Evolutionary conservation across 2,113 vertebrate genomes (phyloP), one percentile per base, ranked within the genome.

Genomic region (Onychostoma macrolepis): DNA sequence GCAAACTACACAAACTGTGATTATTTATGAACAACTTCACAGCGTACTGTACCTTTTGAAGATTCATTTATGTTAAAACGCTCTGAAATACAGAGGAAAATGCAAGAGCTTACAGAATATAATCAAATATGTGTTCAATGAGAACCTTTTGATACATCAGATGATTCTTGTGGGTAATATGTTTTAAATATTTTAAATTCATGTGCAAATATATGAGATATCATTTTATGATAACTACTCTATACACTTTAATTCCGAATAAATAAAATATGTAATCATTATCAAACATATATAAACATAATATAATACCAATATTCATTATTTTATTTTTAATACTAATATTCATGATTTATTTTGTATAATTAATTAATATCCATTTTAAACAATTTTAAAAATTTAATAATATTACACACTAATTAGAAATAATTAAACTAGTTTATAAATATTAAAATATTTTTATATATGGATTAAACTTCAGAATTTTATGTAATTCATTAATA

Each of bases 11-110:
- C 17, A 21, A 53, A 50, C n/a, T 82, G 7, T 65, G 30, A 71
- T 71, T 71, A 26, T 61, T 41, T 26, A 6, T 63, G 21, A 41
- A 26, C 24, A 80, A 41, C 33, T 17, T 69, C 15, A 76, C 56
- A 80, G 36, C 50, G 56, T 69, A 88, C 77, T 28, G 8, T 85
- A 85, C 89, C 89, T 87, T 90, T 92, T 6, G 93, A 91, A 82
- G 89, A 86, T n/a, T 89, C 92, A 3, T 87, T 84, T 82, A 88
- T 91, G 84, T 88, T 90, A 6, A 92, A 91, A 88, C 92, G 91
- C 74, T 94, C 95, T 95, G 87, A 83, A 85, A 86, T 74, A n/a
- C 17, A 19, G 74, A 30, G 58, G 53, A 75, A 87, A 87, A 21
- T 80, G 0, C 75, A 71, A 19, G 1, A 61, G 63, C 19, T 72